phyloP scores from a whole-genome alignment of 1,140 invertebrate species.

The Luehdorfia chinensis region DNA sequence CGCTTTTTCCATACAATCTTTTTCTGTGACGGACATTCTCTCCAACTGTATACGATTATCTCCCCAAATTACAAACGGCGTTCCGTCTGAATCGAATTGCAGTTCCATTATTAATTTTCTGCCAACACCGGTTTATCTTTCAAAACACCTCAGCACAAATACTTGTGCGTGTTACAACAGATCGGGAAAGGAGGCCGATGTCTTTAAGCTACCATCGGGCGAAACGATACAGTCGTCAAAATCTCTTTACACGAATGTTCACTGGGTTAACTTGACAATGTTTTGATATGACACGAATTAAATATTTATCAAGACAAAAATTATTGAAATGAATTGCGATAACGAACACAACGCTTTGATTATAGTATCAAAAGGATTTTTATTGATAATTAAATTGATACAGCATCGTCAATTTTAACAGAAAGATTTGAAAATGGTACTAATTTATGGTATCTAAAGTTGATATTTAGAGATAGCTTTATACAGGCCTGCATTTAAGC shows the following conservation, averaged over 20 bases:
- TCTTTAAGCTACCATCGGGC: constrained; percentile 12
- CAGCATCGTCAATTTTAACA: too few species aligned
- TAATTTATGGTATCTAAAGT: too few species aligned
- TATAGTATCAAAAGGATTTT: constrained; percentile 2
- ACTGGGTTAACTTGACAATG: not conserved
- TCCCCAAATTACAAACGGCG: constrained; percentile 75
- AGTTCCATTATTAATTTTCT: constrained; percentile 49
- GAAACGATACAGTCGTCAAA: not conserved
- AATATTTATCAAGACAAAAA: too few species aligned
- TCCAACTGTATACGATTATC: constrained; percentile 74
- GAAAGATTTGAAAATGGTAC: too few species aligned
- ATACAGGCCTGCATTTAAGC: too few species aligned
- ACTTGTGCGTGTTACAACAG: constrained; percentile 1
- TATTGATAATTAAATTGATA: constrained; percentile 3
- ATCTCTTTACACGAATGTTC: not conserved
- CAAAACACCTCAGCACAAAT: constrained; percentile 3
- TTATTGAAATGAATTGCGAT: not conserved
- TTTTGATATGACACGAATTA: not conserved
- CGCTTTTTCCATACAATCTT: constrained; percentile 76
- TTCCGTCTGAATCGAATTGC: constrained; percentile 67
- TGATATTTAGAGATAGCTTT: too few species aligned
- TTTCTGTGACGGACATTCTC: constrained; percentile 64
- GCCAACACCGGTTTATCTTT: not conserved
- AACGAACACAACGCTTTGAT: constrained; percentile 6
- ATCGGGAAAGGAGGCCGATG: constrained; percentile 7